Base-by-base conservation (phyloP, 1,140 invertebrate genomes). In the Watersipora subatra region DNA sequence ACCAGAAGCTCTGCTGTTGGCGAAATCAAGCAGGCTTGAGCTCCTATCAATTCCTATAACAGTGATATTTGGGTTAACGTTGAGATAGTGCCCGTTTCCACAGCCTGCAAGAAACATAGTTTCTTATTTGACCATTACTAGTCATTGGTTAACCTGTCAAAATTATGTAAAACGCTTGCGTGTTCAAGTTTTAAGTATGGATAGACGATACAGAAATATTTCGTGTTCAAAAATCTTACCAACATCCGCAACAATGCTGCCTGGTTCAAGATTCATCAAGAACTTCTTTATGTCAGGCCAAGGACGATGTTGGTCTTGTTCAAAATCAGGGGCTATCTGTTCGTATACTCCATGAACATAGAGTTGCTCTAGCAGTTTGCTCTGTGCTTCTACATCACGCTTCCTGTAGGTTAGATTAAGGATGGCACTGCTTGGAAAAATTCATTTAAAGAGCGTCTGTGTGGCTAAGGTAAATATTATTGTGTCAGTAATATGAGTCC, bases 261-360 rank as follows among this genome's bases (percentile, higher is more conserved):
- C 92, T 0, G 91, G 89, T 73, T 93, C 90, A 25, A 95, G 84
- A 62, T 88, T 89, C 57, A 87, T 81, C 61, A 97, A 85, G 80
- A 96, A 94, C 72, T 90, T 85, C 71, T 87, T 86, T 62, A 94
- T 90, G 70, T 86, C 84, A 24, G 92, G 91, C 86, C 92, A 91
- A 28, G 86, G 84, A 66, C 87, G 86, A 67, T 86, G 85, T 82
- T 85, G 68, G n/a, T 74, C 64, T 26, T 71, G 66, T 28, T 63
- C 69, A 64, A 81, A 79, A 65, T 81, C 76, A 34, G 74, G 76
- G 68, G 88, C 89, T 70, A 88, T 88, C 78, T 91, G 88, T 74
- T 93, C 88, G 83, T 95, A 96, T 63, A 94, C 92, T 74, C 93
- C 91, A 79, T 94, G 91, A 22, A 96, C 93, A 80, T 95, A 94